Evolutionary conservation across 1,140 invertebrate species (phyloP).

Genomic region (Drosophila arawakana): DNA sequence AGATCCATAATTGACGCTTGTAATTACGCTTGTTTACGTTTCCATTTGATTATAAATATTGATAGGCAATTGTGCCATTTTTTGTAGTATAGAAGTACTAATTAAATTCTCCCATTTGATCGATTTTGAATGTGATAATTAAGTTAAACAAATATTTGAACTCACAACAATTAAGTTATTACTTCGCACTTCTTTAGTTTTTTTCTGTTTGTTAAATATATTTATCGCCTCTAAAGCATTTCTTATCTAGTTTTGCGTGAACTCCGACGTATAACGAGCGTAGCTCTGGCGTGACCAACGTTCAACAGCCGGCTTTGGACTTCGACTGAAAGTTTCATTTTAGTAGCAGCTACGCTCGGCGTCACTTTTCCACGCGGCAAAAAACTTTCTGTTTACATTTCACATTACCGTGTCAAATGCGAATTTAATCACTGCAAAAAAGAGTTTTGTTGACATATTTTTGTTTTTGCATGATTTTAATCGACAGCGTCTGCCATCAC

Average conservation of each 20-base stretch:
- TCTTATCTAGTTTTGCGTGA: not conserved
- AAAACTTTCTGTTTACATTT: conserved; percentile 48
- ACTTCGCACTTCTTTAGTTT: conserved; percentile 5
- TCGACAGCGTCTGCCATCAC: not conserved
- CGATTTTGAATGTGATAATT: conserved; percentile 2
- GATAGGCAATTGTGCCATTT: conserved; percentile 21
- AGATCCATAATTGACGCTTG: conserved; percentile 34
- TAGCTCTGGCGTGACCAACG: conserved; percentile 5
- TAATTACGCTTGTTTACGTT: conserved; percentile 18
- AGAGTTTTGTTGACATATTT: not conserved
- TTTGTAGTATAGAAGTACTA: not conserved
- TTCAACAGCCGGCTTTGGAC: conserved; percentile 18
- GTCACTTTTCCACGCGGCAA: not conserved
- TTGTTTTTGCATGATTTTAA: not conserved
- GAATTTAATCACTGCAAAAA: not conserved
- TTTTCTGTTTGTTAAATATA: not conserved
- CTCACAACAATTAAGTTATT: not conserved
- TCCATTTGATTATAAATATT: conserved; percentile 21
- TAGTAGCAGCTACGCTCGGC: not conserved
- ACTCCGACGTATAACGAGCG: not conserved
- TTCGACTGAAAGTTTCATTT: conserved; percentile 23
- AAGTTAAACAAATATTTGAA: conserved; percentile 4
- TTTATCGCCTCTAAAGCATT: conserved; percentile 6
- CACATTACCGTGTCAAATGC: conserved; percentile 12
- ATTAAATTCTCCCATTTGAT: conserved; percentile 14